Evolutionary conservation across 2,797 vertebrate genomes (phyloP).

Genomic region (Siniperca undulata): DNA sequence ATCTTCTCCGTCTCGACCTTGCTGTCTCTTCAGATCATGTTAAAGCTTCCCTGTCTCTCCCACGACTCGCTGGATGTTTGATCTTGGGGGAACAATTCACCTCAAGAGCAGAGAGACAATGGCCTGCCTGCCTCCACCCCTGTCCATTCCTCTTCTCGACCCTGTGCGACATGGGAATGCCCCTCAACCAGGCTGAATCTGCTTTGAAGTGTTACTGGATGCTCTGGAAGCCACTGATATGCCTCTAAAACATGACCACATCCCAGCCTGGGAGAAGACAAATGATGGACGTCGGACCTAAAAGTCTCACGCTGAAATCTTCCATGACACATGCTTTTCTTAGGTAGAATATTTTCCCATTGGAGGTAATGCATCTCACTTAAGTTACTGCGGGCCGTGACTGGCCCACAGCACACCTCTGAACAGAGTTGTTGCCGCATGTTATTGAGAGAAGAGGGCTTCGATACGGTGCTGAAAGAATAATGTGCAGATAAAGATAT

Average conservation of each 20-base stretch:
- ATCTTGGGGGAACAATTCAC: conserved; percentile 77
- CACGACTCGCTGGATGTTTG: conserved; percentile 72
- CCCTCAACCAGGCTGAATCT: conserved; percentile 59
- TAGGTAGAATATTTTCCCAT: conserved; percentile 60
- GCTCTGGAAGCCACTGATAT: conserved; percentile 70
- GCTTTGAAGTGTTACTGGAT: conserved; percentile 83
- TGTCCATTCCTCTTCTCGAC: conserved; percentile 59
- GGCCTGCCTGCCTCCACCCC: conserved; percentile 58
- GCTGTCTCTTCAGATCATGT: conserved; percentile 63
- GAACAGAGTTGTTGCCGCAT: conserved; percentile 55
- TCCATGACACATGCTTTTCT: conserved; percentile 61
- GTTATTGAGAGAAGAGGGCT: conserved; percentile 52
- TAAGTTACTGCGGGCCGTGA: conserved; percentile 49
- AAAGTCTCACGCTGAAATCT: conserved; percentile 52
- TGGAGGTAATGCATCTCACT: conserved; percentile 54
- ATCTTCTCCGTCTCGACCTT: conserved; percentile 46
- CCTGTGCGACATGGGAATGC: conserved; percentile 71
- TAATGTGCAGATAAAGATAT: conserved; percentile 51
- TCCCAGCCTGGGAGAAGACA: conserved; percentile 61
- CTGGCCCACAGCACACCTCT: conserved; percentile 59
- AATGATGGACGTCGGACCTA: conserved; percentile 44
- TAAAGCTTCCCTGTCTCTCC: conserved; percentile 63
- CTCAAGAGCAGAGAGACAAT: conserved; percentile 75
- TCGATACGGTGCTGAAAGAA: conserved; percentile 52
- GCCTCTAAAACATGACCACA: conserved; percentile 65